Base-by-base conservation (phyloP, 1,140 invertebrate genomes). In the Megathymus violae region DNA sequence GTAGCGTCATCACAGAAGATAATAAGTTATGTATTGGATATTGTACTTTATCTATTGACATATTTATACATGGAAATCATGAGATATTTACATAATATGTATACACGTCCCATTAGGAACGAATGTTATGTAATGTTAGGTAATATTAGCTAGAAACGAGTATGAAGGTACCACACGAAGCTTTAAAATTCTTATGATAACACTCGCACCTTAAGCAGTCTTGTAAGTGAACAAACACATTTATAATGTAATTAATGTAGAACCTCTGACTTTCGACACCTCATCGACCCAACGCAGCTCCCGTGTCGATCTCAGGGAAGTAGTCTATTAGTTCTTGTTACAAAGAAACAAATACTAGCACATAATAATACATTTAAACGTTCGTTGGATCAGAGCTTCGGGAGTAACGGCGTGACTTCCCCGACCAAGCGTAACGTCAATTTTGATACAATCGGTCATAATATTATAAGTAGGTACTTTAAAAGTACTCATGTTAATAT, bases 111-210 rank as follows among this genome's bases (percentile, higher is more conserved):
- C 85, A 74, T 91, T 91, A 91, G 86, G 88, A 87, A 88, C 88
- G 79, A 91, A 89, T 89, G 88, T 90, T 90, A 84, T 82, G 79
- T 88, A 87, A 77, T 79, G 71, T 88, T 88, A 90, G 85, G 73
- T 90, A 88, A 86, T 82, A 73, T 85, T 87, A 89, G 86, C 72
- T 89, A 89, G 81, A 83, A 61, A 76, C 72, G 81, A 85, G 74
- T 82, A 76, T n/a, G n/a, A 82, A 83, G 68, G 79, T 89, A 89
- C 88, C 88, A 91, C 88, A 88, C 83, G 79, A 91, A 91, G 88
- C 88, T 91, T 91, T 91, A 91, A 91, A 89, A 89, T 85, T 88
- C 88, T 89, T 91, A 89, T 89, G 88, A 91, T 83, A 83, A 87
- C 83, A 89, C 83, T 88, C 80, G 88, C 88, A 90, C 86, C 78